Base-by-base conservation (phyloP, 2,888 invertebrate species). In the Carcina quercana region DNA sequence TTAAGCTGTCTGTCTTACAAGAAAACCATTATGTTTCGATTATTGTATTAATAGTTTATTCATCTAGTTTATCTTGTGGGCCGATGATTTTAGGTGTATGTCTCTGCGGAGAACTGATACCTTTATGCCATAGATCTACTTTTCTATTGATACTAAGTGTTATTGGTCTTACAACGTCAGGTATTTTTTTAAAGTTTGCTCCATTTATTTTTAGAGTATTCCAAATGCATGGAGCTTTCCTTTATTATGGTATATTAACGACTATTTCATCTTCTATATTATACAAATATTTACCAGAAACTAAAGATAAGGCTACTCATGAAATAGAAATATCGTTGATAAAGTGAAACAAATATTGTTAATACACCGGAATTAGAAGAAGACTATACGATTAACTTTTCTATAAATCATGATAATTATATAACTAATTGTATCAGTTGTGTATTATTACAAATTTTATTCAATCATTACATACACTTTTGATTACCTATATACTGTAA, bases 21-120 rank as follows among this genome's bases (percentile, higher is more conserved):
- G 31, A 31, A 17, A 31, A 14, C 48, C 57, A 2, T 22, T 53
- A 3, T 60, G 59, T 30, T 38, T 57, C 7, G 59, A 50, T 28
- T n/a, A 11, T 28, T 3, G 13, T 42, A n/a, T 30, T 42, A 13
- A 15, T 20, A 3, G 19, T 12, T 3, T 38, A 24, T 25, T 34
- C 41, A 5, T 15, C 39, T 11, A 13, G 20, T 7, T 17, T 39
- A 14, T 24, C 33, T 24, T 32, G 36, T 24, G 41, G 41, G 10
- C 35, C 41, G 14, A 25, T 39, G 12, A 34, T 41, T 2, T 24
- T 41, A 10, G 15, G 29, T n/a, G 2, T 14, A 5, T 13, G 25
- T 4, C 25, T 37, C 8, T 24, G 29, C 8, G 33, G 36, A 14
- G 46, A 48, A 36, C 14, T 48, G 4, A 14, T 37, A 1, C 37